Evolutionary conservation across 2,113 vertebrate genomes (phyloP), one percentile per base, ranked within the genome.

Genomic region (Eulacestoma nigropectus): DNA sequence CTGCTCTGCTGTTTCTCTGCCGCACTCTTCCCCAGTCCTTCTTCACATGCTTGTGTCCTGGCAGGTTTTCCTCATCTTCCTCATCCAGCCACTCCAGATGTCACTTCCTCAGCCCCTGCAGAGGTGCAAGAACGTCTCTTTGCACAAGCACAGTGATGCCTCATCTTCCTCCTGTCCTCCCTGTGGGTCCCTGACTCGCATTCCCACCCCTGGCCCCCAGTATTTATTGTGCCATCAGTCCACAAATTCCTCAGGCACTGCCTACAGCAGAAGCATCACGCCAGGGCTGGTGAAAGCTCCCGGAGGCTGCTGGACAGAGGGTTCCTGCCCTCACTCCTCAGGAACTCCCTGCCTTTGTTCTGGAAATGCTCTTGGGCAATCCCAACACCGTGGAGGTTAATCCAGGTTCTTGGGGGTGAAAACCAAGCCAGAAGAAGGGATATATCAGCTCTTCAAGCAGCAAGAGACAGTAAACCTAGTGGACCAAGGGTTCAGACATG

Each of bases 231-330:
- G 37, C 35, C 16, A 32, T 10, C 47, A 18, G 13, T 2, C 22
- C 41, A 27, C 0, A 0, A 29, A 8, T 9, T 25, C 10, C 25
- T 3, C n/a, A 3, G 4, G 29, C 62, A 32, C 20, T 44, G 52
- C 35, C 42, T 16, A 39, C 37, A 27, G 56, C 23, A 46, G 29
- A 13, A 26, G 20, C 62, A 50, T 18, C 41, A n/a, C 27, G 57
- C 44, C 52, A 20, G 19, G 41, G 12, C 19, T 22, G 70, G 23
- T n/a, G 33, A 33, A 90, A 64, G 7, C 19, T 59, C 44, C 13
- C 39, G 15, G 49, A 50, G 16, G 15, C 11, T 73, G 33, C 32
- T 39, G 53, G 46, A 60, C 46, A 22, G 69, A 35, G 68, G 10
- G 13, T 8, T 68, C 39, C 62, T 68, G 37, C 32, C 16, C 53